Percentiles rank a stretch among this genome's conserved stretches.
phyloP scores from a whole-genome alignment of 2,113 vertebrate genomes.

The Ramphastos sulfuratus region DNA sequence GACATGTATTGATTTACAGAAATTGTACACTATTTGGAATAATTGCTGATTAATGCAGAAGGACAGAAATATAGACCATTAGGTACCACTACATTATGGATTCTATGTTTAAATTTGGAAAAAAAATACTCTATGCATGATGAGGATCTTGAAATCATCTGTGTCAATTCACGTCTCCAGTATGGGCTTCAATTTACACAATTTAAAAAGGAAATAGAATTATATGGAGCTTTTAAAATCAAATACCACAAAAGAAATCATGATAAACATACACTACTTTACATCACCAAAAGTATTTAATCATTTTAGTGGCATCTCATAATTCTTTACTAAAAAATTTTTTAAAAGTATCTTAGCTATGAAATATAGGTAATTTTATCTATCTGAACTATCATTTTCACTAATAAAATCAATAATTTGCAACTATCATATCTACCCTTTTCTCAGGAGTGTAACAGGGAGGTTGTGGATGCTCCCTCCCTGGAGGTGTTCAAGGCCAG shows the following conservation, averaged over 20 bases:
- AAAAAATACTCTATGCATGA: slow-evolving; percentile 13
- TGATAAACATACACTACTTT: not conserved
- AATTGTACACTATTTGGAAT: slow-evolving; percentile 21
- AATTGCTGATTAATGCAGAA: slow-evolving; percentile 36
- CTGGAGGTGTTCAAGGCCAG: too few species aligned
- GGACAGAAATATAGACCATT: slow-evolving; percentile 26
- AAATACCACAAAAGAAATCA: not conserved
- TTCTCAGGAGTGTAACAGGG: not conserved
- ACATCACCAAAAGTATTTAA: not conserved
- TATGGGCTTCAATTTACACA: not conserved
- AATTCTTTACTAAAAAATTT: not conserved
- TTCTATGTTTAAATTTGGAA: slow-evolving; percentile 25
- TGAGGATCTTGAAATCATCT: not conserved
- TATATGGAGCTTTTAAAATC: not conserved
- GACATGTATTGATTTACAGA: not conserved
- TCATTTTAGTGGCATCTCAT: not conserved
- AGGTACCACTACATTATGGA: slow-evolving; percentile 36
- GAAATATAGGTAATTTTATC: not conserved
- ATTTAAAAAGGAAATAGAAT: not conserved
- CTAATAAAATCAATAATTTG: not conserved
- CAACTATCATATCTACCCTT: not conserved
- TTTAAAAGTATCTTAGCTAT: not conserved
- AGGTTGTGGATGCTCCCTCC: too few species aligned
- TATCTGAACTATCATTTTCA: not conserved
- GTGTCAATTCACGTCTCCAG: not conserved